Percentiles rank a stretch among this genome's conserved stretches.
phyloP scores from a whole-genome alignment of 1,140 invertebrate genomes.

The Psilanteris sp. region DNA sequence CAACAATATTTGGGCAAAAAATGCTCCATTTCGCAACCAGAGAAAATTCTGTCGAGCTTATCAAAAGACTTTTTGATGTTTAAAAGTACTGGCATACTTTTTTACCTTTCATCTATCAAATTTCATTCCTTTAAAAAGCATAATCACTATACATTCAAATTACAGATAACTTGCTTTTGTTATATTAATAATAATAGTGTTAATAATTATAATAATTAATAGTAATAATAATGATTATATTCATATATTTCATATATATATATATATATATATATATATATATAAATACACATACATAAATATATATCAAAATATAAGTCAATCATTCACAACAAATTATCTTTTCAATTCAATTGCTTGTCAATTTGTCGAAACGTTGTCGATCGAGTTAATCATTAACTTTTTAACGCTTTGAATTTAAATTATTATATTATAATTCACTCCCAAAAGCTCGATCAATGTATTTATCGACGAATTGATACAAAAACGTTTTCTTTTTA shows the following conservation, averaged over 20 bases:
- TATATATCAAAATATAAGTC: neutral
- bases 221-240: no score
- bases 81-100: neutral
- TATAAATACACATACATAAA: constrained; percentile 3
- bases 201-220: neutral
- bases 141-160: constrained; percentile 9
- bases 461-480: constrained; percentile 27
- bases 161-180: neutral
- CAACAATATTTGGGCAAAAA: no score
- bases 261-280: constrained; percentile 9
- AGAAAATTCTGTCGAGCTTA: no score
- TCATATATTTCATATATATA: no score
- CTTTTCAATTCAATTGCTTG: neutral
- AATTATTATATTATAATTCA: neutral
- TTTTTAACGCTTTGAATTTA: no score
- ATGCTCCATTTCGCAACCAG: no score
- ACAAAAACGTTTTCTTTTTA: constrained; percentile 17
- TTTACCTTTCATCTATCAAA: neutral
- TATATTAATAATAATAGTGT: neutral
- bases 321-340: constrained; percentile 15
- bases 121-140: neutral
- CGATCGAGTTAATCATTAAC: constrained; percentile 6
- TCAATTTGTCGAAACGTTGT: constrained; percentile 18
- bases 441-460: constrained; percentile 3
- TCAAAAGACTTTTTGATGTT: constrained; percentile 5